phyloP scores from a whole-genome alignment of 2,888 invertebrate species.

The Xestia sexstrigata region DNA sequence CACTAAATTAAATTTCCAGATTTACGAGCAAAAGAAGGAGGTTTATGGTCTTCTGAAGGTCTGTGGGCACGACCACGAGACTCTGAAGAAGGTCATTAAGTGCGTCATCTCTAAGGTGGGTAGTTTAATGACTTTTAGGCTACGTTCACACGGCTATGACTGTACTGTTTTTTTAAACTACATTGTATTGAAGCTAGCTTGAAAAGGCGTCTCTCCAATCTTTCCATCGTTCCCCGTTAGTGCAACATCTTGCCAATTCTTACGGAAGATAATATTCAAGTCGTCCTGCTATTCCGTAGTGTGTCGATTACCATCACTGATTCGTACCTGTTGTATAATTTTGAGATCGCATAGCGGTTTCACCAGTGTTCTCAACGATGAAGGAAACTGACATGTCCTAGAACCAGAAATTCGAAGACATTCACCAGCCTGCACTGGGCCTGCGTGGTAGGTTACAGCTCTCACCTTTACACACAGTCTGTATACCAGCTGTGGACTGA shows the following conservation, averaged over 20 bases:
- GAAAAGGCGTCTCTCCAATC: not conserved
- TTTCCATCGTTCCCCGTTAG: not conserved
- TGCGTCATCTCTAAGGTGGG: conserved; percentile 88
- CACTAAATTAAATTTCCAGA: conserved; percentile 75
- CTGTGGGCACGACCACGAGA: conserved; percentile 87
- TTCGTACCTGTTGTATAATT: not conserved
- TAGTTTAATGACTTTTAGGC: conserved; percentile 27
- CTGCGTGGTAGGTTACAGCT: not conserved
- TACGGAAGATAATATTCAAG: not conserved
- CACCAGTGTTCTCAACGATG: not conserved
- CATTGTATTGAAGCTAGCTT: not conserved
- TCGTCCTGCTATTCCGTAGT: not conserved
- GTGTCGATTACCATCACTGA: not conserved
- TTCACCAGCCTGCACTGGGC: not conserved
- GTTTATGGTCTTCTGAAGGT: conserved; percentile 82
- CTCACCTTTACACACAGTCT: not conserved
- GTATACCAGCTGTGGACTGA: not conserved
- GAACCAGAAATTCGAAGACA: not conserved
- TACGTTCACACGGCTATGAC: not conserved
- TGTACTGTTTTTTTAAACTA: not conserved
- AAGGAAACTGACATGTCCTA: not conserved
- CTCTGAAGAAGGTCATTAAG: conserved; percentile 86
- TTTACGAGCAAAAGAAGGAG: conserved; percentile 81
- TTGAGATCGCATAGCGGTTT: not conserved
- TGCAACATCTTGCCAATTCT: not conserved